Conservation (phyloP, 2,797 vertebrate genomes). For the Chelon labrosus region DNA sequence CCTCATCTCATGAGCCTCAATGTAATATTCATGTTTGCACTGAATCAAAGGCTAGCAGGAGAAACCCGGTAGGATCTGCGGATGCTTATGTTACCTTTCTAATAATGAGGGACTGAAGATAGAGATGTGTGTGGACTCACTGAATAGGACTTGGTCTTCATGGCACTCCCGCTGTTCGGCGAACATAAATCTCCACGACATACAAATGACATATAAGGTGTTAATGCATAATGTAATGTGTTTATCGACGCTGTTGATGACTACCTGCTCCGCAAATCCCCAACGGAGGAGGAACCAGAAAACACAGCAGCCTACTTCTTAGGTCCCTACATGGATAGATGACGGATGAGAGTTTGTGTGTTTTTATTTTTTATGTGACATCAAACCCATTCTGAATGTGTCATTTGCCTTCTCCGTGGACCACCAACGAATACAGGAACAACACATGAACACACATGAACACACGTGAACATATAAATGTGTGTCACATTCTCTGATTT, state of each 20-base stretch:
- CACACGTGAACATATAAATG: no score
- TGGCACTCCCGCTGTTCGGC: conserved; percentile 11
- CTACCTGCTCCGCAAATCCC: background rate
- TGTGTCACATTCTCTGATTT: no score
- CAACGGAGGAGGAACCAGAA: background rate
- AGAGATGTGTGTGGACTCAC: conserved; percentile 23
- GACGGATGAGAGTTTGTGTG: no score
- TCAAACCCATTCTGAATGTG: no score
- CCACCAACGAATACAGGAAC: no score
- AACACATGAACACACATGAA: no score
- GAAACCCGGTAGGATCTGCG: conserved; percentile 45
- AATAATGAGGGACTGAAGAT: conserved; percentile 30
- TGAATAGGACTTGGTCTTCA: conserved; percentile 23
- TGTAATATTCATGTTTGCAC: conserved; percentile 67
- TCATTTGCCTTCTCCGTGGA: no score
- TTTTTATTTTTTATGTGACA: no score
- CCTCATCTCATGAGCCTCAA: conserved; percentile 36
- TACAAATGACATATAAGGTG: background rate
- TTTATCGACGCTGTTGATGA: background rate
- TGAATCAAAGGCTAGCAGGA: conserved; percentile 36
- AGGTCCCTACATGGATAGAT: no score
- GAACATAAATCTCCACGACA: conserved; percentile 23
- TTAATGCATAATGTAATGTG: background rate
- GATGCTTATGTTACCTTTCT: conserved; percentile 56
- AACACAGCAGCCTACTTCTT: no score